phyloP scores from a whole-genome alignment of 2,797 vertebrate species.

The Clarias pachynema region DNA sequence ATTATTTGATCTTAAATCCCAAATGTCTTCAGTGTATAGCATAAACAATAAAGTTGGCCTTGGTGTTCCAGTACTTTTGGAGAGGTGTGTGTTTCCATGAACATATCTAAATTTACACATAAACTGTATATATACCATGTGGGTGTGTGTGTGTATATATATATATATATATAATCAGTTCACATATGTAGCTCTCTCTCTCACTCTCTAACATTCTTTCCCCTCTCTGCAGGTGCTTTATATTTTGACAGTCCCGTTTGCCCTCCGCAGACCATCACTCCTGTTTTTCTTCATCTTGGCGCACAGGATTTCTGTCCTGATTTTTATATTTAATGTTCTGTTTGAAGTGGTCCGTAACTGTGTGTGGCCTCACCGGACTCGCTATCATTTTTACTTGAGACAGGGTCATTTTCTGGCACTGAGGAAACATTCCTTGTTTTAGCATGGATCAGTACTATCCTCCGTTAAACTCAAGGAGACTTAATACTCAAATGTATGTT shows the following conservation, averaged over 20 bases:
- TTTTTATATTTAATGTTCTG: slow-evolving; percentile 38
- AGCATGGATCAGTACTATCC: slow-evolving; percentile 17
- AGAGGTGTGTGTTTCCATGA: no score
- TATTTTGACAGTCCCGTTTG: slow-evolving; percentile 90
- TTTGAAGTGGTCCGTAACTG: neutral
- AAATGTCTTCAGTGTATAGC: no score
- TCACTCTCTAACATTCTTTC: slow-evolving; percentile 66
- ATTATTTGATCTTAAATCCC: no score
- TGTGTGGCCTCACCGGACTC: slow-evolving; percentile 1
- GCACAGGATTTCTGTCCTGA: slow-evolving; percentile 83
- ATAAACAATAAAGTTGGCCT: no score
- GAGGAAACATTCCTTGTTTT: slow-evolving; percentile 2
- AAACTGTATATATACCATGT: neutral
- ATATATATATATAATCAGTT: no score
- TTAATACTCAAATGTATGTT: neutral
- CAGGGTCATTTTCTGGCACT: slow-evolving; percentile 16
- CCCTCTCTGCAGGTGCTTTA: slow-evolving; percentile 85
- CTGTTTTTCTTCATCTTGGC: slow-evolving; percentile 91
- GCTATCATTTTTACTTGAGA: neutral
- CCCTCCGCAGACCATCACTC: slow-evolving; percentile 85
- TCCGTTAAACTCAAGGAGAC: slow-evolving; percentile 14
- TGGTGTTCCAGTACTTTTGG: no score
- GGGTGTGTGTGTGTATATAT: neutral
- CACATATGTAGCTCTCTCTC: slow-evolving; percentile 34
- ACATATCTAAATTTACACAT: no score